Evolutionary conservation across 2,113 vertebrate species (phyloP).

Genomic region (Perognathus longimembris): DNA sequence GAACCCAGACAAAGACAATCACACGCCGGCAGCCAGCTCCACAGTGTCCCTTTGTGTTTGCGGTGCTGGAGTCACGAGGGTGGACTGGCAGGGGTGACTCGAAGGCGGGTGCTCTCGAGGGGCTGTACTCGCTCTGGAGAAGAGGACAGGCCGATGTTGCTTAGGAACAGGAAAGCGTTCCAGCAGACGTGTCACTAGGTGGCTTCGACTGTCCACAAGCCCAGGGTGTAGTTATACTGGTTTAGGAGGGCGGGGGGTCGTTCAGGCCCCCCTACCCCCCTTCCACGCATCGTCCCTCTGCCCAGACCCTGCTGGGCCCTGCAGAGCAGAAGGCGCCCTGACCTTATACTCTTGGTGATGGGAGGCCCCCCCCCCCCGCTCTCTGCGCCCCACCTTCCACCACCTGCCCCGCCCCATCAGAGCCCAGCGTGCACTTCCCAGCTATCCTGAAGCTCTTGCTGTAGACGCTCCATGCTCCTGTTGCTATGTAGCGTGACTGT

Average conservation of each 20-base stretch:
- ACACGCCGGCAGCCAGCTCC: background rate
- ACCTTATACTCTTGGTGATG: too few species aligned
- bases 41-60: background rate
- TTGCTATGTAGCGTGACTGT: background rate
- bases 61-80: background rate
- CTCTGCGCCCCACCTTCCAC: too few species aligned
- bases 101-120: background rate
- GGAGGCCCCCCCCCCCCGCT: too few species aligned
- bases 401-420: too few species aligned
- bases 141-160: background rate
- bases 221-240: background rate
- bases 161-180: background rate
- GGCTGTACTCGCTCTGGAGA: background rate
- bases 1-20: background rate
- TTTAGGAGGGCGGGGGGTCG: background rate
- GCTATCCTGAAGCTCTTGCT: background rate
- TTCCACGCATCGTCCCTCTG: accelerated
- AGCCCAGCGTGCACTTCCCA: too few species aligned
- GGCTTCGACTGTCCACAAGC: background rate
- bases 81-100: background rate
- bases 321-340: background rate
- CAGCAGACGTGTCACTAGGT: background rate
- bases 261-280: background rate
- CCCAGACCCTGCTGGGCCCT: accelerated
- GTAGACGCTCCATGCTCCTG: too few species aligned